A percentile compares a stretch with the other conserved stretches of the same genome.
Conservation (phyloP, 2,888 invertebrate genomes). For the Shargacucullia verbasci region DNA sequence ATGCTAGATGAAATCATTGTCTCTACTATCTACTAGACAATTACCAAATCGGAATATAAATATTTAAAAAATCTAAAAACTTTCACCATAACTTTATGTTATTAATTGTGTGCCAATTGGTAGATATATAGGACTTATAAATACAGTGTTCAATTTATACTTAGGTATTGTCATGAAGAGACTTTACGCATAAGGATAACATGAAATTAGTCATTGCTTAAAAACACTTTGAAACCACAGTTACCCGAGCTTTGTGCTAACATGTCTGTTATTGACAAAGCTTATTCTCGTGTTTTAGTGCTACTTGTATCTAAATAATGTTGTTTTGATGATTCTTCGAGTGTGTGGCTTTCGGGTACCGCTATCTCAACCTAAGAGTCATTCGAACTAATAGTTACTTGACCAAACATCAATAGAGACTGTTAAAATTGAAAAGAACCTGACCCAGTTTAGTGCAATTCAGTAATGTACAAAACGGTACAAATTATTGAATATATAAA, state of each 20-base stretch:
- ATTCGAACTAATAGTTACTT: constrained; percentile 26
- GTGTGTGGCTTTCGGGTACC: constrained; percentile 35
- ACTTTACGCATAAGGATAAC: constrained; percentile 26
- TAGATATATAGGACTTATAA: constrained; percentile 31
- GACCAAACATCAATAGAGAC: constrained; percentile 35
- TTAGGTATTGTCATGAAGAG: constrained; percentile 46
- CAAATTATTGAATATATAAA: background rate
- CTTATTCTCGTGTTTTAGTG: constrained; percentile 33
- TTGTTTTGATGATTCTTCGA: constrained; percentile 34
- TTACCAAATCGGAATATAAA: no score
- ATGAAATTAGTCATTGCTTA: constrained; percentile 54
- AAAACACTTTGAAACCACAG: constrained; percentile 49
- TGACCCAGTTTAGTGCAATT: constrained; percentile 16
- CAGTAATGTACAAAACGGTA: constrained; percentile 5
- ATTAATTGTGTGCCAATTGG: constrained; percentile 2
- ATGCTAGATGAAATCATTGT: no score
- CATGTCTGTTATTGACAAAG: constrained; percentile 37
- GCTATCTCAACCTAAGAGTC: constrained; percentile 32
- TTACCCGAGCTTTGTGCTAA: constrained; percentile 51
- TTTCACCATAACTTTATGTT: constrained; percentile 3
- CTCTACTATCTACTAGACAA: no score
- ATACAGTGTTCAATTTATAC: constrained; percentile 41
- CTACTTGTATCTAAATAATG: constrained; percentile 22
- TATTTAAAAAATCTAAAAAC: no score
- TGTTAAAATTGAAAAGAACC: constrained; percentile 6